phyloP scores from a whole-genome alignment of 2,888 invertebrate genomes.

The Crioceris asparagi region DNA sequence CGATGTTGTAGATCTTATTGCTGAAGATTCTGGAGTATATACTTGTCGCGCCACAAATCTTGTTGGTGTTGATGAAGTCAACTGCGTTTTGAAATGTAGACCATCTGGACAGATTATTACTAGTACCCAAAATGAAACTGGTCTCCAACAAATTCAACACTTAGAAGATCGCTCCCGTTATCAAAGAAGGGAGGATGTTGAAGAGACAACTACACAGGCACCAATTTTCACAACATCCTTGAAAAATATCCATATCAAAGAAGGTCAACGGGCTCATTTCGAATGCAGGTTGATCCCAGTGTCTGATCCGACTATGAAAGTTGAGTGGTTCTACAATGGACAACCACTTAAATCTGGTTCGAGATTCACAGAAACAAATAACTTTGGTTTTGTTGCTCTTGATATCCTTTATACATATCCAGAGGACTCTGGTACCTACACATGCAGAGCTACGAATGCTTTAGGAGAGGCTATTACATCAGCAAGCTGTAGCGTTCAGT shows the following conservation, averaged over 20 bases:
- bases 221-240: constrained; percentile 89
- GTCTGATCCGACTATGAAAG: constrained; percentile 85
- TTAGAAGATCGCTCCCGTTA: constrained; percentile 76
- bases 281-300: constrained; percentile 91
- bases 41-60: constrained; percentile 88
- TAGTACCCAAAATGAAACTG: constrained; percentile 76
- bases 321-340: constrained; percentile 93
- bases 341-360: constrained; percentile 85
- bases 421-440: constrained; percentile 94
- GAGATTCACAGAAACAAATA: constrained; percentile 90
- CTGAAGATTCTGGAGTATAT: constrained; percentile 90
- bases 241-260: constrained; percentile 85
- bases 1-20: constrained; percentile 90
- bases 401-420: constrained; percentile 93
- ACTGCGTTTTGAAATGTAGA: constrained; percentile 60
- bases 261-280: constrained; percentile 90
- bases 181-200: constrained; percentile 60
- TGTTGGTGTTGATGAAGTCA: constrained; percentile 79
- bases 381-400: constrained; percentile 94
- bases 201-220: constrained; percentile 80
- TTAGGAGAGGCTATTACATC: constrained; percentile 90
- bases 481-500: constrained; percentile 73
- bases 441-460: constrained; percentile 84
- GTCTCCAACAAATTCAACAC: constrained; percentile 80
- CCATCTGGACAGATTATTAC: constrained; percentile 74